Conservation (phyloP, 2,888 invertebrate species). For the Nebria brevicollis region DNA sequence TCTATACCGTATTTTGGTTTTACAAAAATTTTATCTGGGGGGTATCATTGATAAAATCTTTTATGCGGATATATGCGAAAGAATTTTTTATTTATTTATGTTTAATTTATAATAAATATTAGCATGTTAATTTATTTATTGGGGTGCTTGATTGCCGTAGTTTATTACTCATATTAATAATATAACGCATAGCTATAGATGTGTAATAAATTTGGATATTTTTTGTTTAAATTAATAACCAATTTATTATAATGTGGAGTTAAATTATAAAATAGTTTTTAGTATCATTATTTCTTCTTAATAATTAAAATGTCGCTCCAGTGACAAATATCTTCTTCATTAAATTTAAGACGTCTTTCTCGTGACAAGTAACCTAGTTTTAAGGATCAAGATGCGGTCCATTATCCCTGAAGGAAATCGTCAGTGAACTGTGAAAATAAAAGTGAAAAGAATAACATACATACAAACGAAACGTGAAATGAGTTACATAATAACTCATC, state of each 20-base stretch:
- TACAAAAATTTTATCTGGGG: no score
- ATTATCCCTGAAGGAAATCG: constrained; percentile 6
- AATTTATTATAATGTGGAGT: not conserved
- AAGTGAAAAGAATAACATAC: not conserved
- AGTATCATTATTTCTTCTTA: constrained; percentile 12
- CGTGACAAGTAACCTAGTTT: constrained; percentile 34
- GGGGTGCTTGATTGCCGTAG: no score
- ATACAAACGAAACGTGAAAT: constrained; percentile 18
- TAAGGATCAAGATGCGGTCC: constrained; percentile 13
- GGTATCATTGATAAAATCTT: no score
- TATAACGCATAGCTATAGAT: no score
- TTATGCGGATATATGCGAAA: no score
- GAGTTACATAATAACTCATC: constrained; percentile 33
- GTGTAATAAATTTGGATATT: no score
- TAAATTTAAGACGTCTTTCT: constrained; percentile 24
- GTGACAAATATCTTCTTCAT: constrained; percentile 22
- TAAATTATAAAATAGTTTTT: not conserved
- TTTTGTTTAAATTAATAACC: no score
- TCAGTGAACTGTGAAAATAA: not conserved
- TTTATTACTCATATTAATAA: no score
- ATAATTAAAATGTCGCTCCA: constrained; percentile 32
- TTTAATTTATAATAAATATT: no score
- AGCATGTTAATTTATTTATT: no score
- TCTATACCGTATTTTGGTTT: no score
- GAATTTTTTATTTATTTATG: no score